Base-by-base conservation (phyloP, 1,140 invertebrate genomes). In the Aphelenchoides fujianensis region DNA sequence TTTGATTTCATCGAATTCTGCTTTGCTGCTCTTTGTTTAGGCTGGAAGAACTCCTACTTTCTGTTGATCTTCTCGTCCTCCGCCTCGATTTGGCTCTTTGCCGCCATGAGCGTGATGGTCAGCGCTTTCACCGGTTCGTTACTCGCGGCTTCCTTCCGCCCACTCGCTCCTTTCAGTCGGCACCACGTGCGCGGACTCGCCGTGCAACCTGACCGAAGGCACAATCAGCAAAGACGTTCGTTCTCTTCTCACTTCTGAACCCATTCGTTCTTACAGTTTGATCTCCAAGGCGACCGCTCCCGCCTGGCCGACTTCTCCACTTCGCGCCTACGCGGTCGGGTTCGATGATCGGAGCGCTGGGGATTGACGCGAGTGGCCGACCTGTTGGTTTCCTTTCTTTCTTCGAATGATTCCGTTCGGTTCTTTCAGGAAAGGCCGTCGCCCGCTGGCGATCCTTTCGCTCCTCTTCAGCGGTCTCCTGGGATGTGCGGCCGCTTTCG, bases 371-470 rank as follows among this genome's bases (percentile, higher is more conserved):
- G 67, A 34, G 5, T 68, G 28, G n/a, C 67, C 7, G 67, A 68
- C 62, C 28, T 28, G 63, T 66, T 66, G 7, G 52, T 52, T 63
- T n/a, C 19, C n/a, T n/a, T n/a, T n/a, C n/a, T n/a, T n/a, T 69
- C 53, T 23, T 66, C 9, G 9, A 9, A 69, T 61, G 7, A 12
- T 12, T 9, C 69, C 7, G n/a, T 59, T 66, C 9, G n/a, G n/a
- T n/a, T n/a, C n/a, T n/a, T n/a, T n/a, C 66, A 66, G 63, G n/a
- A n/a, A 68, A 27, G 67, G 67, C 27, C 67, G 67, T 19, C 63
- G 67, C 7, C 67, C 67, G 16, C 27, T 69, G 5, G n/a, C 30
- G 9, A 3, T 69, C 5, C 5, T 68, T 5, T 7, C 66, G 3
- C 23, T 69, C 5, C 7, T 69, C 5, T 27, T 68, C 3, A n/a